Percentiles rank a stretch among this genome's conserved stretches.
These are phyloP conservation scores for Lasioglossum vierecki DNA, from an alignment of 2,888 invertebrate genomes.

Conservation along the genomic window DNA sequence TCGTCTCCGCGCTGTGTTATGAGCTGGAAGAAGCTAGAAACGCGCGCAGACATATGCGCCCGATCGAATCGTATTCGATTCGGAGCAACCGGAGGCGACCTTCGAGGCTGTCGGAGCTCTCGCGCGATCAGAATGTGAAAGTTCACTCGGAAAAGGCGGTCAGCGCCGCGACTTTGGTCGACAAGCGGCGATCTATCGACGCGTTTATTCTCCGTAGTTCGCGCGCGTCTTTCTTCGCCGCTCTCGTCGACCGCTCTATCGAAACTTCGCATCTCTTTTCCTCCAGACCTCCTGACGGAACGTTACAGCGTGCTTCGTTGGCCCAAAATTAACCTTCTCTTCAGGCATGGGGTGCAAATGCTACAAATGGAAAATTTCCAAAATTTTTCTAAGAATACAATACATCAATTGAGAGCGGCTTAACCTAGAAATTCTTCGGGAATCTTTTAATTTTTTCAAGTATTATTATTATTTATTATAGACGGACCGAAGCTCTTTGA, in stretches of 20 bases:
- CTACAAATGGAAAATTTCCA: too few species aligned
- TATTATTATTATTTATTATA: too few species aligned
- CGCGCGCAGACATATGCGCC: not conserved
- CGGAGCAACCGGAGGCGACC: slow-evolving; percentile 55
- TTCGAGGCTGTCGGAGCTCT: slow-evolving; percentile 56
- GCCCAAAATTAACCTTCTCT: too few species aligned
- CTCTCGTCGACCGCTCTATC: not conserved
- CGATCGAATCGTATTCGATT: slow-evolving; percentile 18
- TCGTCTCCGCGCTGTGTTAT: not conserved
- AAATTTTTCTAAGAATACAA: too few species aligned
- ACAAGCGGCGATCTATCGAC: slow-evolving; percentile 43
- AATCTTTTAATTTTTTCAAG: too few species aligned
- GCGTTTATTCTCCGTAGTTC: not conserved
- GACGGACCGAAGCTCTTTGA: too few species aligned
- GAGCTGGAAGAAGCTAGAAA: not conserved
- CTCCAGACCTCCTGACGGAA: not conserved
- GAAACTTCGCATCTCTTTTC: not conserved
- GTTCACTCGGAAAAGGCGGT: slow-evolving; percentile 80
- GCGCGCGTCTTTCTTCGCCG: not conserved
- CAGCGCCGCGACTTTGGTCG: slow-evolving; percentile 68
- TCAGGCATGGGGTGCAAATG: too few species aligned
- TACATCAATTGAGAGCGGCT: too few species aligned
- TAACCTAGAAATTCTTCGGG: too few species aligned
- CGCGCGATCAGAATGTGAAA: slow-evolving; percentile 81
- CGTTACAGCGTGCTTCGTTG: too few species aligned